phyloP scores from a whole-genome alignment of 2,113 vertebrate genomes.

The Collichthys lucidus region DNA sequence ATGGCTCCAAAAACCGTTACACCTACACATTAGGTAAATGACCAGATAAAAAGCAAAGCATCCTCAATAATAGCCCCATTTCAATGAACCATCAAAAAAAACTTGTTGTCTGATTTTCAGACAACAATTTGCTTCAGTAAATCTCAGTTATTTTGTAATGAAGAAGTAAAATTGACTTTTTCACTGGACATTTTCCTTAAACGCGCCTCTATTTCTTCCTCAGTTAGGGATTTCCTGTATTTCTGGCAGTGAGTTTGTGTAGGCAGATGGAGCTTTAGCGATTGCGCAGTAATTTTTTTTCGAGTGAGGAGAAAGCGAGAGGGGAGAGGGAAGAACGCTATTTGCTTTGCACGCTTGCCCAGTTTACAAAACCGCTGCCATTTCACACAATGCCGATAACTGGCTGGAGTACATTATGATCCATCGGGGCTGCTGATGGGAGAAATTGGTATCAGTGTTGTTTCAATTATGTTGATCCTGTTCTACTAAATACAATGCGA shows the following conservation, averaged over 20 bases:
- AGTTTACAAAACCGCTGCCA: conserved; percentile 12
- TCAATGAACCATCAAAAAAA: conserved; percentile 3
- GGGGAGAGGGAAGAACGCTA: conserved; percentile 3
- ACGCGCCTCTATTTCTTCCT: not conserved
- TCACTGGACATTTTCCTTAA: not conserved
- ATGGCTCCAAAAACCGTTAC: not conserved
- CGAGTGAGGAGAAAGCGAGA: not conserved
- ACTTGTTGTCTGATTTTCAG: not conserved
- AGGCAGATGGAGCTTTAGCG: not conserved
- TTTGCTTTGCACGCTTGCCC: conserved; percentile 5
- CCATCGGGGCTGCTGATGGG: not conserved
- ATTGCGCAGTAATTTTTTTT: not conserved
- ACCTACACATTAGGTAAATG: conserved; percentile 1
- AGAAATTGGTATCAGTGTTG: conserved; percentile 2
- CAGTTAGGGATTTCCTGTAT: conserved; percentile 1
- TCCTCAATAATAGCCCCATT: not conserved
- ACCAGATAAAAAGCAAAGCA: not conserved
- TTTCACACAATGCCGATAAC: conserved; percentile 5
- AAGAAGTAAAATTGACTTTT: not conserved
- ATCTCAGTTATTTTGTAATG: not conserved
- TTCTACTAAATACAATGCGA: not conserved
- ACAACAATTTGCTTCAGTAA: not conserved
- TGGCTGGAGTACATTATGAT: conserved; percentile 13
- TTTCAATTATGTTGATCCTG: not conserved
- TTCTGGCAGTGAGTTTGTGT: conserved; percentile 4